phyloP scores from a whole-genome alignment of 2,888 invertebrate genomes.

The Tipula lateralis region DNA sequence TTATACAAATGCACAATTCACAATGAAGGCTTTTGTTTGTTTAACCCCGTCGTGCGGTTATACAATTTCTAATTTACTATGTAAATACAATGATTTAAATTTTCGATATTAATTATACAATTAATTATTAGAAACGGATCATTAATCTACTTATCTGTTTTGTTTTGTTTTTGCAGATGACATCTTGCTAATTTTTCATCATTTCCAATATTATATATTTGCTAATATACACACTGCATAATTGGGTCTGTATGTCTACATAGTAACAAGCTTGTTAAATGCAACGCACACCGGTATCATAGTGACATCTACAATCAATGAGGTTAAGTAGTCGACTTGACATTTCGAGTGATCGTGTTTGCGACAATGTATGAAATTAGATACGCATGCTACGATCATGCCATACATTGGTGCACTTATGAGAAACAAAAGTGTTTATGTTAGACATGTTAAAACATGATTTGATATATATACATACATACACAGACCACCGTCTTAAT shows the following conservation, averaged over 20 bases:
- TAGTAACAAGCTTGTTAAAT: too few relatives aligned
- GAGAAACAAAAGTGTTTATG: too few relatives aligned
- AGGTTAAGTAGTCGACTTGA: too few relatives aligned
- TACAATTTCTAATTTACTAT: neutral
- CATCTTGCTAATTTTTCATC: neutral
- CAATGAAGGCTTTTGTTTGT: neutral
- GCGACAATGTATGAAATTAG: too few relatives aligned
- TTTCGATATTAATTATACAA: neutral
- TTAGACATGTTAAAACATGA: neutral
- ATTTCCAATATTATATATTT: neutral
- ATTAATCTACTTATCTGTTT: neutral
- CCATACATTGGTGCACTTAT: too few relatives aligned
- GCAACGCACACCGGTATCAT: neutral
- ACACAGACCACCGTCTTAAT: neutral
- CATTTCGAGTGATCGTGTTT: too few relatives aligned
- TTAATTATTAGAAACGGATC: slow-evolving; percentile 11
- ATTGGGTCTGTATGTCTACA: neutral
- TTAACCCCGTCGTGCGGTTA: neutral
- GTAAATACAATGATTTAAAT: neutral
- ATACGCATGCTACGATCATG: too few relatives aligned
- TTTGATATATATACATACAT: too few relatives aligned
- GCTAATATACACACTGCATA: neutral
- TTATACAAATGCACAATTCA: neutral
- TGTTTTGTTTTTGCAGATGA: neutral
- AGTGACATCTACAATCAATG: too few relatives aligned